Evolutionary conservation across 2,888 invertebrate species (phyloP).

Genomic region (Apodemia hepburni): DNA sequence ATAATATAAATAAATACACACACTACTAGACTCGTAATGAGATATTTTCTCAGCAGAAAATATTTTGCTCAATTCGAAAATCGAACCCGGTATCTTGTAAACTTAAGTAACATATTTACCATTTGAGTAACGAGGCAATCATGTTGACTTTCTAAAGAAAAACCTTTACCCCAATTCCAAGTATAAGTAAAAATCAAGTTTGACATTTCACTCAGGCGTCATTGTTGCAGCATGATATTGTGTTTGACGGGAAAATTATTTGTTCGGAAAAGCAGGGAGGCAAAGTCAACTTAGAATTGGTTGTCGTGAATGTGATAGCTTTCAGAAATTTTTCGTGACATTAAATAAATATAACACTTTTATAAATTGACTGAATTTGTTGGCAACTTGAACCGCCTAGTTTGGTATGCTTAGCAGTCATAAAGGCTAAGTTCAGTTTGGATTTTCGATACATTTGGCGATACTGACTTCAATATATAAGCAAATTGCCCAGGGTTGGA

Average conservation of each 20-base stretch:
- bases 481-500: too few species aligned
- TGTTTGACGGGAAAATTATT: conserved; percentile 67
- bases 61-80: too few species aligned
- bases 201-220: conserved; percentile 52
- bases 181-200: conserved; percentile 32
- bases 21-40: too few species aligned
- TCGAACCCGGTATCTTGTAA: too few species aligned
- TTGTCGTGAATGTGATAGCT: conserved; percentile 40
- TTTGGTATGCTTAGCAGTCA: background rate
- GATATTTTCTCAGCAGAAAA: too few species aligned
- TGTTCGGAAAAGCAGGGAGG: conserved; percentile 45
- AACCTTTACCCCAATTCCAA: conserved; percentile 10
- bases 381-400: background rate
- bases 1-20: too few species aligned
- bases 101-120: too few species aligned
- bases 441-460: too few species aligned
- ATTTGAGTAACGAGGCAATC: conserved; percentile 2
- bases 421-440: too few species aligned
- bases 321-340: conserved; percentile 22
- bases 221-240: conserved; percentile 57
- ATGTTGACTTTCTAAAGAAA: conserved; percentile 15
- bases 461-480: too few species aligned
- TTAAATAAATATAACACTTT: conserved; percentile 7
- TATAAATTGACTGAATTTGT: background rate
- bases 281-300: conserved; percentile 39